Evolutionary conservation across 2,113 vertebrate species (phyloP), one percentile per base, ranked within the genome.

Genomic region (Mohoua ochrocephala): DNA sequence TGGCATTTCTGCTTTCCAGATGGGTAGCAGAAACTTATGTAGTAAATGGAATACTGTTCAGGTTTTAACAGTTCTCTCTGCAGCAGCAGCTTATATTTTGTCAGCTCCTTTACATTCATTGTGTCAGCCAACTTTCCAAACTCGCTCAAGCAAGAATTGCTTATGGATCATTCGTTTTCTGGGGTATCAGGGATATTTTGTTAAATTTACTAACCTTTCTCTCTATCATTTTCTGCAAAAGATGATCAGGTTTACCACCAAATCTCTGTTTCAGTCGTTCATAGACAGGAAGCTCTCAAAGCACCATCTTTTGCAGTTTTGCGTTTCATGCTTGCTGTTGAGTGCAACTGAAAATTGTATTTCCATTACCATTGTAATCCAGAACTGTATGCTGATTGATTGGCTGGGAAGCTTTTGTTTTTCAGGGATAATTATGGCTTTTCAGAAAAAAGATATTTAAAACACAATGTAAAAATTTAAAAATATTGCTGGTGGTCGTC

Each of bases 51-150:
- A 31, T 47, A 6, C 35, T 95, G 77, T 41, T n/a, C 65, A 70
- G 96, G 91, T 93, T 92, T 84, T 87, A 92, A 65, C 95, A 92
- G 73, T 84, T 80, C 79, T 90, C 89, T 95, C 96, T 65, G 87
- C 97, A 97, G 97, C 91, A 97, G 91, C 89, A 94, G 87, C 92
- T 97, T 97, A 31, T 93, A 85, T 96, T 95, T 97, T 92, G 52
- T 95, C 70, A 69, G 93, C 93, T 97, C 87, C 60, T 97, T 96
- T 92, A 96, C 78, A 63, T 89, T 92, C 80, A 33, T 24, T 42
- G 49, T 53, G 41, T 89, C 89, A 97, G 97, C 91, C 97, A 97
- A 95, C 85, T 98, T 98, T 97, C 98, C 98, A 97, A 69, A 93
- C 52, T 95, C 22, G 78, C 91, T 93, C 97, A 97, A 98, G 53